Evolutionary conservation across 2,888 invertebrate species (phyloP).

Genomic region (Lymantria monacha): DNA sequence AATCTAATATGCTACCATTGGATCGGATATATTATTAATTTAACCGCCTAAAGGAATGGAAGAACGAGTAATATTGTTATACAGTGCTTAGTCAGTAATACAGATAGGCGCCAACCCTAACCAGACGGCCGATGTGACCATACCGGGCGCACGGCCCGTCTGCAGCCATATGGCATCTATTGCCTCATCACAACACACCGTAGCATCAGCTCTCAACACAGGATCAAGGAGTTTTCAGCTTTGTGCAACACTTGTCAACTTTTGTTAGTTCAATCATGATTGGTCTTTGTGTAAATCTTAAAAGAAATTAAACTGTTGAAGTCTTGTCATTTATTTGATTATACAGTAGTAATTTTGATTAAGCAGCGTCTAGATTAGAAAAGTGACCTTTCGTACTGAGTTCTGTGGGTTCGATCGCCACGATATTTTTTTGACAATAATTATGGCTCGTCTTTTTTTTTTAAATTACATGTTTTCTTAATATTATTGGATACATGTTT

Average conservation of each 20-base stretch:
- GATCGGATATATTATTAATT: too few relatives aligned
- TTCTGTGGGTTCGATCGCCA: too few relatives aligned
- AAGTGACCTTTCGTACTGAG: too few relatives aligned
- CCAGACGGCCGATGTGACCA: constrained; percentile 26
- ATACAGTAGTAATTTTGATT: not conserved
- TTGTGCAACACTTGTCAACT: not conserved
- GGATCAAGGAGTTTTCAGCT: not conserved
- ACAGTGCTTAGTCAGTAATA: too few relatives aligned
- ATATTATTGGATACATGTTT: too few relatives aligned
- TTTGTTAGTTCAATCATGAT: not conserved
- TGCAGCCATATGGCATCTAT: constrained; percentile 36
- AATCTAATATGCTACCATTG: too few relatives aligned
- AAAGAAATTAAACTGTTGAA: not conserved
- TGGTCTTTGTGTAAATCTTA: not conserved
- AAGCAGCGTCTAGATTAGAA: too few relatives aligned
- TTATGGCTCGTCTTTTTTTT: too few relatives aligned
- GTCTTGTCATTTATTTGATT: not conserved
- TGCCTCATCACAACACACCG: constrained; percentile 12
- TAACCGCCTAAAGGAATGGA: too few relatives aligned
- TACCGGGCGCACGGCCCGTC: constrained; percentile 37
- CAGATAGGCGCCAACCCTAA: constrained; percentile 17
- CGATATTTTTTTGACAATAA: too few relatives aligned
- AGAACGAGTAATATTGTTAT: too few relatives aligned
- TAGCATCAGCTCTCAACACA: not conserved
- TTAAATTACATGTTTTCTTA: too few relatives aligned